A percentile compares a stretch with the other conserved stretches of the same genome.
Conservation (phyloP, 2,113 vertebrate species). For the Dicaeum eximium region DNA sequence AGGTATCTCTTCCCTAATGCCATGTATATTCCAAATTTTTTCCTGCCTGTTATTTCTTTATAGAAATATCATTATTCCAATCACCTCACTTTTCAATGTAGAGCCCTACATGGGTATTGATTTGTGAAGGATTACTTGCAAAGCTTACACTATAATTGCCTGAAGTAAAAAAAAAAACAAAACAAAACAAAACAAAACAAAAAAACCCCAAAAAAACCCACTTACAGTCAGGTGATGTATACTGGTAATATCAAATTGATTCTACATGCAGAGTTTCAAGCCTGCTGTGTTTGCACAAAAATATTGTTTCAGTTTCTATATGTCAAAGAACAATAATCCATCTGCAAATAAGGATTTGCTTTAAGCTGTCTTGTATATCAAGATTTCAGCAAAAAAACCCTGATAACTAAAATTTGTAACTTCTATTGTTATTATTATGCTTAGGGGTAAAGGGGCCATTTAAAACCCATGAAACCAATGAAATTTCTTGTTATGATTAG, state of each 20-base stretch:
- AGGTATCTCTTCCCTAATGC: not conserved
- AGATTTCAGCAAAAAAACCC: not conserved
- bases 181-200: too few species aligned
- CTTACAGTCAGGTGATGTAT: slow-evolving; percentile 39
- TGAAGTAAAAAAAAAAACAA: not conserved
- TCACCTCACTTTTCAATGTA: slow-evolving; percentile 36
- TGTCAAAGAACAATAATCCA: slow-evolving; percentile 60
- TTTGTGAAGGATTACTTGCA: slow-evolving; percentile 56
- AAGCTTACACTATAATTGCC: not conserved
- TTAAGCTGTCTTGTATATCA: not conserved
- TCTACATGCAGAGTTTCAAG: slow-evolving; percentile 53
- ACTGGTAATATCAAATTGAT: slow-evolving; percentile 55
- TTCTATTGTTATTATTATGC: not conserved
- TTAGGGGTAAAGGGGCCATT: not conserved
- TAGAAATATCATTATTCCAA: slow-evolving; percentile 62
- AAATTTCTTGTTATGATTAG: not conserved
- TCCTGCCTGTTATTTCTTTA: not conserved
- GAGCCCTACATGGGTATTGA: not conserved
- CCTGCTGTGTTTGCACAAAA: slow-evolving; percentile 51
- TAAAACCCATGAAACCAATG: not conserved
- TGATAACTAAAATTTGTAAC: not conserved
- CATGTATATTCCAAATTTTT: not conserved
- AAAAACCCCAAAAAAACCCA: too few species aligned
- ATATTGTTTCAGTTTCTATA: slow-evolving; percentile 54
- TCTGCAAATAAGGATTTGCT: slow-evolving; percentile 47